Percentiles rank a stretch among this genome's conserved stretches.
phyloP scores from a whole-genome alignment of 2,888 invertebrate species.

The Miltochrista miniata region DNA sequence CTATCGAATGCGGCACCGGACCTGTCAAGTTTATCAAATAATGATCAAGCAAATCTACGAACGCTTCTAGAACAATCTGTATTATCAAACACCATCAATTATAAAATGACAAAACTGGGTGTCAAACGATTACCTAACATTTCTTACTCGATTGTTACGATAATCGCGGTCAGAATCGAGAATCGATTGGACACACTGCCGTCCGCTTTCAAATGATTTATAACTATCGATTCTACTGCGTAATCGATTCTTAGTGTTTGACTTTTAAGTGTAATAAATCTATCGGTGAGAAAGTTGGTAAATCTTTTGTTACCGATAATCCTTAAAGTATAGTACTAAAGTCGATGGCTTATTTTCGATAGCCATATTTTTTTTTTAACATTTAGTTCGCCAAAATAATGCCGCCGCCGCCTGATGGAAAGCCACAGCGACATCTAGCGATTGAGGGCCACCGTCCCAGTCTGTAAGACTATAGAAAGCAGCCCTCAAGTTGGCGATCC shows the following conservation, averaged over 20 bases:
- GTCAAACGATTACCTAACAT: conserved; percentile 33
- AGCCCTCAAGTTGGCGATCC: no score
- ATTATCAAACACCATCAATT: not conserved
- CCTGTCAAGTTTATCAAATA: no score
- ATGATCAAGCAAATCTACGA: no score
- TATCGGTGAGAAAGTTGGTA: conserved; percentile 6
- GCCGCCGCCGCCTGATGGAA: no score
- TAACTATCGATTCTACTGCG: conserved; percentile 29
- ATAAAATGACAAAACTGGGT: conserved; percentile 20
- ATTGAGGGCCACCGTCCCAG: no score
- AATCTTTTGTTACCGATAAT: not conserved
- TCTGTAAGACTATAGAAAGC: no score
- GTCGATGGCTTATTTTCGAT: no score
- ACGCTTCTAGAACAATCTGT: no score
- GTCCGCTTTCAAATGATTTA: conserved; percentile 38
- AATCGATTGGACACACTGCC: conserved; percentile 24
- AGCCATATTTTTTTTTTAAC: no score
- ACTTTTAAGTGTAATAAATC: conserved; percentile 6
- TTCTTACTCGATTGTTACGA: conserved; percentile 28
- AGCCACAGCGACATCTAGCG: no score
- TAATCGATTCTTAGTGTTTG: conserved; percentile 29
- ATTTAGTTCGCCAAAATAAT: no score
- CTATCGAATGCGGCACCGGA: no score
- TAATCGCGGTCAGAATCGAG: conserved; percentile 22
- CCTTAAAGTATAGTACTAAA: not conserved